Percentiles rank a stretch among this genome's conserved stretches.
Conservation (phyloP, 2,113 vertebrate species). For the Salminus brasiliensis region DNA sequence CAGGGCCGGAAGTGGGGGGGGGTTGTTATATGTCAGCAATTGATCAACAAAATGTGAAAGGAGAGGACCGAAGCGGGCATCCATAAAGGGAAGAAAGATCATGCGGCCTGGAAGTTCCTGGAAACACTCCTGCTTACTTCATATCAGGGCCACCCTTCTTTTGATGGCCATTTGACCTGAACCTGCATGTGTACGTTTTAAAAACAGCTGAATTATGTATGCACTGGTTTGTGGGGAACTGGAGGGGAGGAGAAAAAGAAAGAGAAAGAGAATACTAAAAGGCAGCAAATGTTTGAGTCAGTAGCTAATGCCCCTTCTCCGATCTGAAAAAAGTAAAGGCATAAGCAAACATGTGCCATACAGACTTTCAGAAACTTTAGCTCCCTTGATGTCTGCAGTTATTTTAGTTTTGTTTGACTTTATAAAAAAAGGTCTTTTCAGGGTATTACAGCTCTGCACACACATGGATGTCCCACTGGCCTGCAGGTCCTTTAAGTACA, state of each 20-base stretch:
- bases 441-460: not conserved
- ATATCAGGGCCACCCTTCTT: not conserved
- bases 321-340: not conserved
- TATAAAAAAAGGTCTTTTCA: slow-evolving; percentile 11
- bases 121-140: not conserved
- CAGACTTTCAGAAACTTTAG: not conserved
- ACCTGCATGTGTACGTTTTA: not conserved
- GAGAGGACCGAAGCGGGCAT: not conserved
- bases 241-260: too few relatives aligned
- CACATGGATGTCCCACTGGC: not conserved
- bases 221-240: not conserved
- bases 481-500: slow-evolving; percentile 22
- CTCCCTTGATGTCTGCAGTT: not conserved
- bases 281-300: not conserved
- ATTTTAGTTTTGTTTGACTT: not conserved
- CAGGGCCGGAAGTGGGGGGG: not conserved
- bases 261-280: not conserved
- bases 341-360: slow-evolving; percentile 10
- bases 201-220: slow-evolving; percentile 7
- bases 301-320: not conserved
- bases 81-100: slow-evolving; percentile 3
- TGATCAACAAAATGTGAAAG: not conserved
- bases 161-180: not conserved
- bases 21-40: not conserved
- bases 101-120: not conserved